These are phyloP conservation scores for Saccopteryx bilineata DNA, from an alignment of 2,113 vertebrate species.

Conservation along the genomic window DNA sequence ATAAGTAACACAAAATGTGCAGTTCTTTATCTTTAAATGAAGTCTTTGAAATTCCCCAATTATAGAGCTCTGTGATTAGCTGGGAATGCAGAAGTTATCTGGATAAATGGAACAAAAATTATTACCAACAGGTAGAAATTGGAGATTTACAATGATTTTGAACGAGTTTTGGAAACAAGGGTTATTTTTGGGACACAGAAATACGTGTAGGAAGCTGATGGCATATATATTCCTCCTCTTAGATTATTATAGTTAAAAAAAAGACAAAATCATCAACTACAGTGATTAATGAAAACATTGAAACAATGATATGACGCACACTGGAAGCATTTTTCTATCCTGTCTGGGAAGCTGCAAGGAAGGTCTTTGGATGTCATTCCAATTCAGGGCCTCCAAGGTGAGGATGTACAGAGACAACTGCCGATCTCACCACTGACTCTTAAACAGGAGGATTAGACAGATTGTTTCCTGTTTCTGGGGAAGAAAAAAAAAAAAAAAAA, in stretches of 20 bases:
- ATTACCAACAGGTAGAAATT: slow-evolving; percentile 22
- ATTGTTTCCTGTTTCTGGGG: slow-evolving; percentile 83
- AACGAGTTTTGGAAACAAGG: slow-evolving; percentile 16
- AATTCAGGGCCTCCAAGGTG: slow-evolving; percentile 77
- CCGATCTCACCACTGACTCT: slow-evolving; percentile 70
- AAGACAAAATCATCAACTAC: slow-evolving; percentile 44
- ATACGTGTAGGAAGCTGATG: not conserved
- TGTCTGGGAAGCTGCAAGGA: slow-evolving; percentile 83
- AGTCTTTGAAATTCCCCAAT: slow-evolving; percentile 15
- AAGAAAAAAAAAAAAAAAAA: slow-evolving; percentile 49
- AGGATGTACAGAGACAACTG: slow-evolving; percentile 78
- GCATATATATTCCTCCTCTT: not conserved
- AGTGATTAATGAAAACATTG: slow-evolving; percentile 85
- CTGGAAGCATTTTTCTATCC: slow-evolving; percentile 85
- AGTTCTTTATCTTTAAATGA: slow-evolving; percentile 11
- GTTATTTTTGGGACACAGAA: not conserved
- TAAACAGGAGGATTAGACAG: slow-evolving; percentile 79
- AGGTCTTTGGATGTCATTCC: slow-evolving; percentile 77
- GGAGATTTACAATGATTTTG: slow-evolving; percentile 58
- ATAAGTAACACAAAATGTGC: slow-evolving; percentile 23
- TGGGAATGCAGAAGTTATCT: not conserved
- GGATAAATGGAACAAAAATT: not conserved
- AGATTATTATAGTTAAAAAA: slow-evolving; percentile 18
- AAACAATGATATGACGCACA: slow-evolving; percentile 86
- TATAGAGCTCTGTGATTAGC: not conserved